Base-by-base conservation (phyloP, 2,888 invertebrate species). In the Drosophila birchii region DNA sequence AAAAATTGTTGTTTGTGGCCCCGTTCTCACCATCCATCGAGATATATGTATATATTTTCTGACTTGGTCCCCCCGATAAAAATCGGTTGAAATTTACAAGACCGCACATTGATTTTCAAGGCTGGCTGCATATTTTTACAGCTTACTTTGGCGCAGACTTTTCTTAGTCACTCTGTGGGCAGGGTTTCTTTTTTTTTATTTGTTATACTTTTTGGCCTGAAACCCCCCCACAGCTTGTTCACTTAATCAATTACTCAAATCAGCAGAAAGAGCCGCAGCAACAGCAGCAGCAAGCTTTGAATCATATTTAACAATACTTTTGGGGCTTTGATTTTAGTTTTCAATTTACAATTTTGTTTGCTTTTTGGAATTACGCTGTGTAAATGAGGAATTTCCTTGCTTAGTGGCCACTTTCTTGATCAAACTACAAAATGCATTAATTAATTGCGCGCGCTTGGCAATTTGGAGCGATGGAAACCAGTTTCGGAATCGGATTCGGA, bases 371-470 rank as follows among this genome's bases (percentile, higher is more conserved):
- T 26, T 44, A 44, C 18, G 41, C 78, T 71, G 77, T 86, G 84
- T 76, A 75, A 81, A 85, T 82, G 51, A 67, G 89, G 76, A 77
- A 87, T 86, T 90, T 88, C 74, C 78, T 73, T 63, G 54, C 64
- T 75, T 43, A 47, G 64, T 49, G 61, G 45, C 23, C 34, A 41
- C 51, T 62, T 45, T 43, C 54, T 58, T 58, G 55, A 34, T 29
- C 41, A 26, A 47, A 29, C 64, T 51, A 77, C 72, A 63, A 62
- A 62, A 75, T 62, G 62, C 62, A 85, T 84, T 87, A 84, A 87
- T 84, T 84, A 89, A 84, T 84, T 84, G 77, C 59, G 84, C 73
- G 76, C 86, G 54, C 73, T 60, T 79, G 61, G 75, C 79, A 70
- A 86, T 83, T 81, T 76, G 68, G 67, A 83, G 72, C 78, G 66